These are phyloP conservation scores for Malurus elegans DNA, from an alignment of 2,113 vertebrate species.

Conservation along the genomic window DNA sequence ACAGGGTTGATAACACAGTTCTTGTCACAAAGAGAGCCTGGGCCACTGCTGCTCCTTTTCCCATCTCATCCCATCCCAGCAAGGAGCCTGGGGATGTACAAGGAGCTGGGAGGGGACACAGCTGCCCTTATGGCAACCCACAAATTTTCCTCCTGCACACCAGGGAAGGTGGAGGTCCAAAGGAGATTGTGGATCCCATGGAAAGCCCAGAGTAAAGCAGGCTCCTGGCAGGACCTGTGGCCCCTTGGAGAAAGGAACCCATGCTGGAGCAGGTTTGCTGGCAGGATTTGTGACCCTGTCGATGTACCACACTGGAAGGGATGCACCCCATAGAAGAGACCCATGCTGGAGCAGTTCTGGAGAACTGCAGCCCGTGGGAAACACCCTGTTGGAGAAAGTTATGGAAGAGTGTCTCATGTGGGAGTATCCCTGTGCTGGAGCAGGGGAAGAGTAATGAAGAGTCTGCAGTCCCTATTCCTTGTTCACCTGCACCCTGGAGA, in stretches of 20 bases:
- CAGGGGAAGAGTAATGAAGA: too few relatives aligned
- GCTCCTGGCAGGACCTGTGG: neutral
- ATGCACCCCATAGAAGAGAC: too few relatives aligned
- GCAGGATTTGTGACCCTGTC: neutral
- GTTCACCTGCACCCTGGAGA: neutral
- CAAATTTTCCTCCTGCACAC: neutral
- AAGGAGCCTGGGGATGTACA: too few relatives aligned
- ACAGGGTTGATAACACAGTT: neutral
- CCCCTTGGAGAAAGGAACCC: neutral
- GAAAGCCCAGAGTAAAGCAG: neutral
- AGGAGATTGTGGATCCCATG: neutral
- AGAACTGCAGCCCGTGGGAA: neutral
- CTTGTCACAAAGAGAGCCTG: neutral
- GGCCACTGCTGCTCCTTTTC: neutral
- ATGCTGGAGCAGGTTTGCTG: neutral
- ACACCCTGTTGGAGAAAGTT: neutral
- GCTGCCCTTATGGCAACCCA: neutral
- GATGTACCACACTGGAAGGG: neutral
- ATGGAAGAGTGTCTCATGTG: neutral
- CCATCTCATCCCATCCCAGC: too few relatives aligned
- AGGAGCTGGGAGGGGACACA: neutral
- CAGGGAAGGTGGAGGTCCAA: neutral
- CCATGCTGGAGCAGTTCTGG: neutral
- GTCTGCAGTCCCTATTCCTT: neutral
- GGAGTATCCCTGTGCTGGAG: neutral